These are phyloP conservation scores for Rhinichthys osculus DNA, from an alignment of 2,797 vertebrate species.

Conservation along the genomic window DNA sequence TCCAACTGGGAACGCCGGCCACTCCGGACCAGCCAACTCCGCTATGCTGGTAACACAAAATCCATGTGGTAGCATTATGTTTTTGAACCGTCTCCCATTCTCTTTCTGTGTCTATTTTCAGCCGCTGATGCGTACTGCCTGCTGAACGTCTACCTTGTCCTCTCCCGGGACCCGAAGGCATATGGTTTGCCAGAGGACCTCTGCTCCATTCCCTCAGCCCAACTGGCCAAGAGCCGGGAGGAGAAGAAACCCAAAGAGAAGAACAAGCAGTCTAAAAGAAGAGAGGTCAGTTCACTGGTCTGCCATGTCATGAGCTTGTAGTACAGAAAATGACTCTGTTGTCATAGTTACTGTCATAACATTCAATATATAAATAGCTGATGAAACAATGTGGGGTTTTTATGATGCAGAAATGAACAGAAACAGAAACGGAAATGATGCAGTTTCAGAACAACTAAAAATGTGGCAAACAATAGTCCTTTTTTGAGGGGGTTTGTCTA, in stretches of 20 bases:
- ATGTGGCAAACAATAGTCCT: not conserved
- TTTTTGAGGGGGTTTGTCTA: not conserved
- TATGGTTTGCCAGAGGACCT: constrained; percentile 79
- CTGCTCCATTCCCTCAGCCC: constrained; percentile 53
- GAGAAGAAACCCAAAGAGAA: constrained; percentile 66
- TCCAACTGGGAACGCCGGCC: constrained; percentile 91
- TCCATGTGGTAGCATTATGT: not conserved
- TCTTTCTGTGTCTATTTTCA: constrained; percentile 60
- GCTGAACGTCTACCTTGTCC: constrained; percentile 81
- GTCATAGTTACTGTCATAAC: constrained; percentile 41
- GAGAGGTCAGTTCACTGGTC: constrained; percentile 41
- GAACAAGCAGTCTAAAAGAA: constrained; percentile 63
- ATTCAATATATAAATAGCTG: constrained; percentile 36
- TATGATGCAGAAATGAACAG: not conserved
- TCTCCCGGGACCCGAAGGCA: constrained; percentile 73
- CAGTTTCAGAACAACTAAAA: not conserved
- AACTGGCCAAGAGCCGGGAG: constrained; percentile 44
- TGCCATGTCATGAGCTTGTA: constrained; percentile 32
- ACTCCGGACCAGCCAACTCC: constrained; percentile 82
- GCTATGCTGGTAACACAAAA: constrained; percentile 84
- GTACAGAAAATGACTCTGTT: constrained; percentile 18
- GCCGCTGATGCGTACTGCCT: constrained; percentile 88
- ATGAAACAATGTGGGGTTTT: constrained; percentile 4
- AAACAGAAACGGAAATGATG: too few relatives aligned
- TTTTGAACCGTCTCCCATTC: not conserved